phyloP scores from a whole-genome alignment of 2,113 vertebrate genomes.

The Ailuropoda melanoleuca region DNA sequence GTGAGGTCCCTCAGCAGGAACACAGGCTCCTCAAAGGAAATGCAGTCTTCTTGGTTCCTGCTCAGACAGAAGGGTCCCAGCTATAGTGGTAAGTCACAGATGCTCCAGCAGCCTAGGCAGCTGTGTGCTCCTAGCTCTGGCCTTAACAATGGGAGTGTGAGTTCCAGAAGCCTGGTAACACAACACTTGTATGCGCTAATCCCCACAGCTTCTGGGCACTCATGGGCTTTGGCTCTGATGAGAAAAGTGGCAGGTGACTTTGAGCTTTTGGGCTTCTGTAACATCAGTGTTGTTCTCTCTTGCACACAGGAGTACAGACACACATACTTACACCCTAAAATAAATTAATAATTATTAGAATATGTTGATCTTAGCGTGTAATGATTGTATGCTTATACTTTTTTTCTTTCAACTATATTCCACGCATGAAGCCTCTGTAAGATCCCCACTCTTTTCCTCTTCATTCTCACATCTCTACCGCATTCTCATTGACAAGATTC shows the following conservation, averaged over 20 bases:
- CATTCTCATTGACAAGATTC: not conserved
- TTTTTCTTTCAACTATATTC: not conserved
- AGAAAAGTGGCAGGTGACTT: conserved; percentile 5
- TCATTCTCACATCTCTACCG: not conserved
- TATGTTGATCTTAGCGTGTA: not conserved
- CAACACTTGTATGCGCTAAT: not conserved
- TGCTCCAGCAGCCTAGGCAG: not conserved
- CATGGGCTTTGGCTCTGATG: not conserved
- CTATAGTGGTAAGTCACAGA: not conserved
- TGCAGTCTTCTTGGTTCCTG: not conserved
- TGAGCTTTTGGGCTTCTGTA: not conserved
- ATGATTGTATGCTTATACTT: not conserved
- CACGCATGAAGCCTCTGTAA: not conserved
- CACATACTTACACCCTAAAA: not conserved
- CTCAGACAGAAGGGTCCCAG: not conserved
- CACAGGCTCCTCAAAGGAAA: not conserved
- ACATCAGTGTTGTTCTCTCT: not conserved
- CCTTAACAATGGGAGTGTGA: not conserved
- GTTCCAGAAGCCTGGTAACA: not conserved
- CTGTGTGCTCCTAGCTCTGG: not conserved
- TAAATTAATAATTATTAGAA: not conserved
- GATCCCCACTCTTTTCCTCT: not conserved
- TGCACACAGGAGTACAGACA: not conserved
- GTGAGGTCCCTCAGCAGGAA: not conserved
- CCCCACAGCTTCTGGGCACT: not conserved